A percentile compares a stretch with the other conserved stretches of the same genome.
Evolutionary conservation across 2,888 invertebrate species (phyloP).

Genomic region (Abscondita cerata): DNA sequence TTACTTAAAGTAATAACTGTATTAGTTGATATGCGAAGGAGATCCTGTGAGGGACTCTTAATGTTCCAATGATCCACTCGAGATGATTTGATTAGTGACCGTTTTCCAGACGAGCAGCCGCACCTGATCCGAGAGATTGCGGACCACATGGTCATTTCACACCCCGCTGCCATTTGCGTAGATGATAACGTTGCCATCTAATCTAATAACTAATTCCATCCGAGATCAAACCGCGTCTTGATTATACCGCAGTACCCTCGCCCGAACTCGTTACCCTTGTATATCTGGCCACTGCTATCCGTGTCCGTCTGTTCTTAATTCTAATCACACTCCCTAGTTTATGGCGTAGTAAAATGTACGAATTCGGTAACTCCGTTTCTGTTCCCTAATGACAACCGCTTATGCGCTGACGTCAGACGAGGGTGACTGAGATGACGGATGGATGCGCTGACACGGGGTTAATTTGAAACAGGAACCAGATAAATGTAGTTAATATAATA

Average conservation of each 20-base stretch:
- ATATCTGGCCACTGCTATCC: constrained; percentile 39
- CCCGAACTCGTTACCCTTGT: constrained; percentile 40
- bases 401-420: constrained; percentile 35
- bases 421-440: constrained; percentile 50
- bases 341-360: constrained; percentile 38
- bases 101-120: constrained; percentile 47
- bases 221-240: constrained; percentile 37
- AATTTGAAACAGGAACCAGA: constrained; percentile 56
- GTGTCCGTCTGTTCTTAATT: constrained; percentile 41
- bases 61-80: constrained; percentile 43
- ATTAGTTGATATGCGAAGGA: constrained; percentile 15
- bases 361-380: constrained; percentile 36
- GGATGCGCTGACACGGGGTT: constrained; percentile 53
- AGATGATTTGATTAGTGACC: constrained; percentile 51
- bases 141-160: constrained; percentile 47
- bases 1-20: constrained; percentile 15
- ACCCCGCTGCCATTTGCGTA: constrained; percentile 45
- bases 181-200: constrained; percentile 47
- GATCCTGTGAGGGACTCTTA: constrained; percentile 31
- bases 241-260: constrained; percentile 36
- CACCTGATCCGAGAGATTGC: constrained; percentile 47
- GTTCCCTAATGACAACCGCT: constrained; percentile 38
- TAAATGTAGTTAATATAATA: constrained; percentile 56
- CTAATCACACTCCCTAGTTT: constrained; percentile 40
- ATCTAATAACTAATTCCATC: constrained; percentile 49